Conservation (phyloP, 2,888 invertebrate genomes). For the Eulithis testata region DNA sequence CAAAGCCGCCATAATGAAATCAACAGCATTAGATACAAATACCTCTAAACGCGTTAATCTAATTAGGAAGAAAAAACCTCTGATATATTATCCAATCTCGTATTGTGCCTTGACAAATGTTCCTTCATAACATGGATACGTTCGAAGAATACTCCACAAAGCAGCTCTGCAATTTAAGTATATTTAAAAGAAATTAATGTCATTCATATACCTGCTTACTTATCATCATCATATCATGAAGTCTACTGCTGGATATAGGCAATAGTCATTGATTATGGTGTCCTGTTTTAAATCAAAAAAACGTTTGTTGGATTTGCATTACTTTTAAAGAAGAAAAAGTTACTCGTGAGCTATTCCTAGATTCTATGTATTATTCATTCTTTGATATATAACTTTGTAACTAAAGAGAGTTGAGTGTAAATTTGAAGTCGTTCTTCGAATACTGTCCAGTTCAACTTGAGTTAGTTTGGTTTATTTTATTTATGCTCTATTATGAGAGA, state of each 20-base stretch:
- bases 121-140: constrained; percentile 48
- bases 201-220: too few species aligned
- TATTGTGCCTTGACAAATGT: constrained; percentile 58
- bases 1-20: constrained; percentile 69
- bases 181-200: too few species aligned
- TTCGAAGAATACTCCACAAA: constrained; percentile 2
- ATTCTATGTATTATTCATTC: too few species aligned
- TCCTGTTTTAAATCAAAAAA: too few species aligned
- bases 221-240: too few species aligned
- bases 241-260: too few species aligned
- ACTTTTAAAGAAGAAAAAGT: too few species aligned
- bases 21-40: constrained; percentile 68
- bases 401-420: not conserved
- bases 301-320: too few species aligned
- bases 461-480: not conserved
- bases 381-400: too few species aligned
- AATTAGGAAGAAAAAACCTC: constrained; percentile 61
- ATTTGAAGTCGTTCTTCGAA: not conserved
- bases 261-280: too few species aligned
- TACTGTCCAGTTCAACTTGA: not conserved
- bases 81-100: constrained; percentile 50
- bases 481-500: not conserved
- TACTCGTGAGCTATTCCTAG: too few species aligned
- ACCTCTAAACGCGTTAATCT: constrained; percentile 66
- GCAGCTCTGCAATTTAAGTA: too few species aligned